phyloP scores from a whole-genome alignment of 2,797 vertebrate species.

The Holocentrus rufus region DNA sequence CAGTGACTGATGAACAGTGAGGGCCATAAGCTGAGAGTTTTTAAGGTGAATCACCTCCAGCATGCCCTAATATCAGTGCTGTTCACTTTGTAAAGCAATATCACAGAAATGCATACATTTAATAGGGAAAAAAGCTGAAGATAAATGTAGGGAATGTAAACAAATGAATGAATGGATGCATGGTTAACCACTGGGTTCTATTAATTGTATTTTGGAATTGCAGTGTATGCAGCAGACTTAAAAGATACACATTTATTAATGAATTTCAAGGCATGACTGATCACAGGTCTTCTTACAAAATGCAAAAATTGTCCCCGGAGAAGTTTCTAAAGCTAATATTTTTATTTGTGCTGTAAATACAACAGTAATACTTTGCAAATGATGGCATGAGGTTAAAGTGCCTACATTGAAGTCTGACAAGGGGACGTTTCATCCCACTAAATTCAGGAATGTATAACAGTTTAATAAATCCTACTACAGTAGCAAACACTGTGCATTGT shows the following conservation, averaged over 20 bases:
- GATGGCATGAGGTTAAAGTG: constrained; percentile 75
- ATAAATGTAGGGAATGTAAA: background rate
- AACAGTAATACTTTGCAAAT: constrained; percentile 71
- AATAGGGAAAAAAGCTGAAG: background rate
- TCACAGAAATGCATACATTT: too few relatives aligned
- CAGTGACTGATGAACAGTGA: constrained; percentile 45
- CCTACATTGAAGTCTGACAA: constrained; percentile 60
- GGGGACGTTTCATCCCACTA: constrained; percentile 49
- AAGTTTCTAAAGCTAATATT: constrained; percentile 65
- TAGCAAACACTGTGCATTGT: constrained; percentile 58
- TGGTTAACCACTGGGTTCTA: background rate
- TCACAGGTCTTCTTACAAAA: constrained; percentile 27
- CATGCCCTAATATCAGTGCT: constrained; percentile 20
- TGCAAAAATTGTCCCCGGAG: constrained; percentile 36
- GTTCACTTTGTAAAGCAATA: background rate
- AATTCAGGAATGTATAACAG: constrained; percentile 68
- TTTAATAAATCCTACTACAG: constrained; percentile 54
- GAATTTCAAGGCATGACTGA: constrained; percentile 17
- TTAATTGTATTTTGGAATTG: background rate
- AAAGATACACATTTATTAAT: constrained; percentile 34
- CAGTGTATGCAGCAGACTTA: background rate
- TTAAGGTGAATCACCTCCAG: constrained; percentile 37
- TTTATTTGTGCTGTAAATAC: constrained; percentile 79
- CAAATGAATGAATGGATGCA: background rate
- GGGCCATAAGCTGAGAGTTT: constrained; percentile 25